phyloP scores from a whole-genome alignment of 2,113 vertebrate species.

The Capra hircus region DNA sequence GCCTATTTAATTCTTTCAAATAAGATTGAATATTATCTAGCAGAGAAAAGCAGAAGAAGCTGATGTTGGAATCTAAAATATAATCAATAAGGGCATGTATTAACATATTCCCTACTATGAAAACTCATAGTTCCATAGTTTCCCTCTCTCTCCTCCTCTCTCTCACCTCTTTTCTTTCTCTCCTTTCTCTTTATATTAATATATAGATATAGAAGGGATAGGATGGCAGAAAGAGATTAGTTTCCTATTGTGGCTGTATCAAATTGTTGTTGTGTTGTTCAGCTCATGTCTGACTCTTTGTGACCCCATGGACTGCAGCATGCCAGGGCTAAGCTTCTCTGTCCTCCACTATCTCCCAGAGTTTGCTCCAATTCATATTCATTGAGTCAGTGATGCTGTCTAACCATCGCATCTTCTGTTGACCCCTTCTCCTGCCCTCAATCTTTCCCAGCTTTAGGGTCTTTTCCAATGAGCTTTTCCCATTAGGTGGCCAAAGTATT shows the following conservation, averaged over 20 bases:
- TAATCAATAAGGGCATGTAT: not conserved
- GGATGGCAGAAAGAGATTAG: not conserved
- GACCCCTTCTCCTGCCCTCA: not conserved
- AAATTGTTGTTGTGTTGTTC: not conserved
- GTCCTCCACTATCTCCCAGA: not conserved
- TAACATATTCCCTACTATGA: not conserved
- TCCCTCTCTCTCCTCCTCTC: not conserved
- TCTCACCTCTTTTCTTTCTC: not conserved
- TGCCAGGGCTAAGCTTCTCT: not conserved
- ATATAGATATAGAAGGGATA: not conserved
- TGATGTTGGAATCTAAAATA: not conserved
- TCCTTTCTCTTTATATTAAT: not conserved
- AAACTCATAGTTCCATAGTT: not conserved
- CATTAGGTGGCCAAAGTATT: not conserved
- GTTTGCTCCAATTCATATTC: not conserved
- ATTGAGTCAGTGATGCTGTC: not conserved
- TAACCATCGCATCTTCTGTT: not conserved
- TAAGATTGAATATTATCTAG: conserved; percentile 25
- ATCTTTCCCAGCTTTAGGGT: not conserved
- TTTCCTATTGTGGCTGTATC: not conserved
- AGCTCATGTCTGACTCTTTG: not conserved
- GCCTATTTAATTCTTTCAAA: conserved; percentile 20
- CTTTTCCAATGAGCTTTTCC: not conserved
- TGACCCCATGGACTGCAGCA: not conserved
- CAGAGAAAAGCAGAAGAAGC: not conserved